Conservation (phyloP, 2,888 invertebrate genomes). For the Chorisops tibialis region DNA sequence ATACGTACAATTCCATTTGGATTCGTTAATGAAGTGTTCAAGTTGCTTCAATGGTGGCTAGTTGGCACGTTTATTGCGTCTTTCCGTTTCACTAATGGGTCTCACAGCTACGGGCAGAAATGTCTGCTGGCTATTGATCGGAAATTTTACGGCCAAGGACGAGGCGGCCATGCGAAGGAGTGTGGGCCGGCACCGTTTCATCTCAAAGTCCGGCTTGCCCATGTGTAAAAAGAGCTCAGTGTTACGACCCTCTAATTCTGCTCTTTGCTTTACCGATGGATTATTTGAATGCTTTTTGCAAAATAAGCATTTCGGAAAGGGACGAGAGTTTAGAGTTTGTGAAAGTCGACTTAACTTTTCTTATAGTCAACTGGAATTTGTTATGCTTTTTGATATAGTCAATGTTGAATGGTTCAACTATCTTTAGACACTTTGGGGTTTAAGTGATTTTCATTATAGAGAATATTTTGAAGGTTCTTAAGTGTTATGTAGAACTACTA, state of each 20-base stretch:
- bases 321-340: not conserved
- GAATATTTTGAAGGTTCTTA: too few relatives aligned
- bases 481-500: too few relatives aligned
- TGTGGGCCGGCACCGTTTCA: not conserved
- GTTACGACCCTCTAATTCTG: conserved; percentile 5
- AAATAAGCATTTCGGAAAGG: not conserved
- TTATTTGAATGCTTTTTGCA: conserved; percentile 1
- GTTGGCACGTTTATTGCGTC: conserved; percentile 14
- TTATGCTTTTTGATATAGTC: not conserved
- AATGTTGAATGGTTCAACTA: not conserved
- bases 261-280: not conserved
- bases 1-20: not conserved
- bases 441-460: not conserved
- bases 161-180: not conserved
- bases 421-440: not conserved
- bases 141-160: not conserved
- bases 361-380: not conserved
- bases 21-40: conserved; percentile 24
- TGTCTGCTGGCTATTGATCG: conserved; percentile 11
- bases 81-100: conserved; percentile 13
- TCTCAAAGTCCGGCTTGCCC: not conserved
- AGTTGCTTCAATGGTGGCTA: conserved; percentile 6
- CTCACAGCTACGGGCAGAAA: not conserved
- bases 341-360: conserved; percentile 9
- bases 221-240: conserved; percentile 5